Percentiles rank a stretch among this genome's conserved stretches.
Conservation (phyloP, 2,888 invertebrate genomes). For the Diabrotica balteata region DNA sequence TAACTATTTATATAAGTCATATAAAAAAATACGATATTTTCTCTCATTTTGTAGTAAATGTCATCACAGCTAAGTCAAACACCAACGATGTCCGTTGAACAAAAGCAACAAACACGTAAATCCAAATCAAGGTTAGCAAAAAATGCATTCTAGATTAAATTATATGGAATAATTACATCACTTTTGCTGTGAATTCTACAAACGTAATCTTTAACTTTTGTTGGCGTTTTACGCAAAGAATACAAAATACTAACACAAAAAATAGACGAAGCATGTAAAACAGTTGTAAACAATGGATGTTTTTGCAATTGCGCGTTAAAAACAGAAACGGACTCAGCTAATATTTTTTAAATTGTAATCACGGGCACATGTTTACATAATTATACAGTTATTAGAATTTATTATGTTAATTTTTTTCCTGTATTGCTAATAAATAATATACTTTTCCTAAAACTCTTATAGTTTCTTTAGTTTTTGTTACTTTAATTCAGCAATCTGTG, state of each 20-base stretch:
- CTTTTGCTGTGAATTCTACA: not conserved
- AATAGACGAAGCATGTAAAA: conserved; percentile 1
- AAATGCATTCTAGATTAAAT: conserved; percentile 2
- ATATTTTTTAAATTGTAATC: not conserved
- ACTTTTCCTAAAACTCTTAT: not conserved
- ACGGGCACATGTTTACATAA: not conserved
- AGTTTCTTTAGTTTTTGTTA: no score
- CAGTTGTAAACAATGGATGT: not conserved
- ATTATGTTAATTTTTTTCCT: not conserved
- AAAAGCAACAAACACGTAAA: no score
- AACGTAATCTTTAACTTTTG: not conserved
- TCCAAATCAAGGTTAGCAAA: not conserved
- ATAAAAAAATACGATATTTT: no score
- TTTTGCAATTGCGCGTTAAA: not conserved
- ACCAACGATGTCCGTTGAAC: no score
- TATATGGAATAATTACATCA: conserved; percentile 3
- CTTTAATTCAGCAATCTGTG: no score
- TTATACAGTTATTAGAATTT: not conserved
- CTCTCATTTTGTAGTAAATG: no score
- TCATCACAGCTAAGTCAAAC: no score
- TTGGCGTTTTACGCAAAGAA: not conserved
- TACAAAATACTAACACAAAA: not conserved
- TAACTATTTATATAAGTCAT: no score
- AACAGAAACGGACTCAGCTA: not conserved
- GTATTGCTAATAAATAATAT: not conserved